Base-by-base conservation (phyloP, 1,140 invertebrate species). In the Platorchestia sp. region DNA sequence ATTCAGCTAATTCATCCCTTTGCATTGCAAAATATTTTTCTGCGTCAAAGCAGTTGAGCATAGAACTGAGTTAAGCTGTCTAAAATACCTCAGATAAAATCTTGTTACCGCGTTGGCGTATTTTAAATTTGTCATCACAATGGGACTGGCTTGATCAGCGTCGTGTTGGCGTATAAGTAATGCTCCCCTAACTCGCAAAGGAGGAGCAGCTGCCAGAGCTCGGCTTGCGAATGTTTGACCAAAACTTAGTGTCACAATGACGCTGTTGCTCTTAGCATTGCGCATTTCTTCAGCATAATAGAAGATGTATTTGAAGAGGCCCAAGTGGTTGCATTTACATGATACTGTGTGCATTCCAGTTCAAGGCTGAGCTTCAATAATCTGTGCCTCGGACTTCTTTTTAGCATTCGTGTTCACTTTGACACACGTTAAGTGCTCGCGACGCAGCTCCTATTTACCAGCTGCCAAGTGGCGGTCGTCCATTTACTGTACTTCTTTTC, bases 361-460 rank as follows among this genome's bases (percentile, higher is more conserved):
- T 75, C 59, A 75, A 75, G 59, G 59, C 59, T 75, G 59, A 75
- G 59, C 59, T 75, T 75, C 59, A 75, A 75, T 75, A 75, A 75
- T 75, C 59, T 75, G 59, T 19, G 59, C 59, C 59, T 75, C 59
- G 59, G 59, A 75, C 59, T 75, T 27, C 36, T 27, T 75, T 75
- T 75, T 75, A 75, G 59, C 59, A 75, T 36, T 75, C 14, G 27
- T 75, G 59, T 75, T 75, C 59, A 75, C 14, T 75, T 1, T 75
- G 59, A 75, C 59, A 75, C 59, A 75, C 36, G 59, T 36, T 75
- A 75, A 75, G 59, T 75, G 59, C 59, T 75, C 59, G 59, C 3
- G 59, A 75, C 36, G 59, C 36, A 22, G 59, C 59, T 75, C 59
- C 59, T 36, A 75, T 75, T 75, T 75, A 75, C 59, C 59, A 75